Evolutionary conservation across 2,113 vertebrate genomes (phyloP), one percentile per base, ranked within the genome.

Genomic region (Tor tambroides): DNA sequence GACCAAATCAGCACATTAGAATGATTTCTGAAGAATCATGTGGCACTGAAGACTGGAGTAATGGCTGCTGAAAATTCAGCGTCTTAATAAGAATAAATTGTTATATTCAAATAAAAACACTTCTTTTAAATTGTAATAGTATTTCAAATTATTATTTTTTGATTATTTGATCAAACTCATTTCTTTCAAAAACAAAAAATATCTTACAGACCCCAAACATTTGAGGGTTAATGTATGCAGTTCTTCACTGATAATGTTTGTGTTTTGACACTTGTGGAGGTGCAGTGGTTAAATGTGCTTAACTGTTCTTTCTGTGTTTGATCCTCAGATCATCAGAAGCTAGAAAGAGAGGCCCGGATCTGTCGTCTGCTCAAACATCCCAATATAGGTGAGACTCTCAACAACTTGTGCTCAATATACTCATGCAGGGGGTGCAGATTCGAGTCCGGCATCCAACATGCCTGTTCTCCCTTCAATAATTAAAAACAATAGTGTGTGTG

Each of bases 351-450:
- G 23, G 83, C 83, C 15, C 23, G 83, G 67, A 84, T 84, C 83
- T 84, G 83, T 15, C 83, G 83, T 21, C 49, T 84, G 30, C 83
- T 84, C 4, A 84, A 84, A 17, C 83, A 84, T 10, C 32, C 83
- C 69, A 84, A 84, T 69, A 84, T 84, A 56, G 83, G 83, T 84
- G 67, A 84, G 83, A n/a, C n/a, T 82, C 41, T 82, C 80, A 67
- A 23, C 30, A 80, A 46, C 59, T 28, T 72, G 35, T 72, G 15
- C 7, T 9, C 15, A 71, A 35, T 71, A 71, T 71, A 23, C 35
- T n/a, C 71, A 74, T n/a, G 2, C 46, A 77, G 43, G 8, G 9
- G 19, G 15, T 79, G 19, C 76, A 35, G 26, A 54, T 59, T 79
- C 6, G 5, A 35, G 77, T 79, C 6, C 8, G 2, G 75, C n/a